Percentiles rank a stretch among this genome's conserved stretches.
These are phyloP conservation scores for Gymnopithys bicolor DNA, from an alignment of 2,797 vertebrate genomes.

Conservation along the genomic window DNA sequence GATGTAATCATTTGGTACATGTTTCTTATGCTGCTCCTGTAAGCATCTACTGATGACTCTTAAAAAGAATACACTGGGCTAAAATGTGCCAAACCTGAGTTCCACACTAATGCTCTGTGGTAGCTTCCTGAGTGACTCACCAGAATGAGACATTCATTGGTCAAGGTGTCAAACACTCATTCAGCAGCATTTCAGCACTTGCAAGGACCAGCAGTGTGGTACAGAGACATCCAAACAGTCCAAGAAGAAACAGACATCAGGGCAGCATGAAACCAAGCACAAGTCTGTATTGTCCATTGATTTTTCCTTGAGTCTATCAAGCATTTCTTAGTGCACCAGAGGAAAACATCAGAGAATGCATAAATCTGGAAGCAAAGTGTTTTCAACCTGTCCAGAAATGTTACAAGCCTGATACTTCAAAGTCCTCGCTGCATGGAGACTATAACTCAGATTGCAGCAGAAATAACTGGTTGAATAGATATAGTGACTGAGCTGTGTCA, in stretches of 20 bases:
- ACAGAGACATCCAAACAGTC: background rate
- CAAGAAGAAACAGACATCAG: background rate
- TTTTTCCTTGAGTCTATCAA: background rate
- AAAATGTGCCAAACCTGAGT: background rate
- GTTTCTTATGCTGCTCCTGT: background rate
- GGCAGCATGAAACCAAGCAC: background rate
- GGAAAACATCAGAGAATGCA: background rate
- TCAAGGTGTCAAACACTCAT: background rate
- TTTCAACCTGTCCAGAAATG: background rate
- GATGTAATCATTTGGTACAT: background rate
- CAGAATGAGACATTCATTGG: background rate
- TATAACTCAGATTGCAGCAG: background rate
- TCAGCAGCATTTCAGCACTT: background rate
- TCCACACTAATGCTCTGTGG: background rate
- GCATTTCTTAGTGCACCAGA: background rate
- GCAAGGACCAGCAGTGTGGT: background rate
- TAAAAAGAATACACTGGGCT: background rate
- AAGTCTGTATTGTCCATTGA: fast-evolving
- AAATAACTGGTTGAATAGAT: constrained; percentile 12
- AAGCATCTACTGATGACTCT: background rate
- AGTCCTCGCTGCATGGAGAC: background rate
- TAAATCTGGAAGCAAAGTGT: background rate
- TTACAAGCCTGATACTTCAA: background rate
- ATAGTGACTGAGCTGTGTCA: background rate
- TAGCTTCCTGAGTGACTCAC: background rate